Evolutionary conservation across 1,140 invertebrate genomes (phyloP).

Genomic region (Eriosoma lanigerum): DNA sequence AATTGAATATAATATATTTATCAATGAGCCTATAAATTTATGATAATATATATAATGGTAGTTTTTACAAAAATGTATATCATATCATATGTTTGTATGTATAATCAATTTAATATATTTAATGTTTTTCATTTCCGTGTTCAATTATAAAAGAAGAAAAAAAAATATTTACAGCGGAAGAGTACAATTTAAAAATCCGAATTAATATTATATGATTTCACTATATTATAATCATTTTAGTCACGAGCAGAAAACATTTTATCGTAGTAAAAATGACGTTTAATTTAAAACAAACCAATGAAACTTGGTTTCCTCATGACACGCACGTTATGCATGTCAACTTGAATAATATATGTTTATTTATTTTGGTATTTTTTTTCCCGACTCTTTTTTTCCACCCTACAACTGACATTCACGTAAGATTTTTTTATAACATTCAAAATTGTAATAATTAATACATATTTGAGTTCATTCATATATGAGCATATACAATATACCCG

Average conservation of each 20-base stretch:
- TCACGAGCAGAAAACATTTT: constrained; percentile 34
- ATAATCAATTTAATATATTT: too few relatives aligned
- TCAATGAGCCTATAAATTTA: neutral
- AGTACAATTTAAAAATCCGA: constrained; percentile 30
- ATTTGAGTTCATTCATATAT: neutral
- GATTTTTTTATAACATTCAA: neutral
- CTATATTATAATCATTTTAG: constrained; percentile 29
- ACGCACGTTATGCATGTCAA: constrained; percentile 1
- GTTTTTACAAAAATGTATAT: too few relatives aligned
- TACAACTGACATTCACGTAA: neutral
- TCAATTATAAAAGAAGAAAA: neutral
- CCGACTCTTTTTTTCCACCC: neutral
- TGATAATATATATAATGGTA: neutral
- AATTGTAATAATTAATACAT: neutral
- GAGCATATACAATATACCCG: too few relatives aligned
- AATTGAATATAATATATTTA: too few relatives aligned
- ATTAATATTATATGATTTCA: constrained; percentile 43
- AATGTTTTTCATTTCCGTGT: constrained; percentile 15
- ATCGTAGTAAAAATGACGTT: constrained; percentile 22
- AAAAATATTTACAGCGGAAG: neutral
- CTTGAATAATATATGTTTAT: constrained; percentile 6
- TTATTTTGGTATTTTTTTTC: neutral
- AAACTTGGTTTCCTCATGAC: constrained; percentile 30
- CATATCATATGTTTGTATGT: too few relatives aligned
- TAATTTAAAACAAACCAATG: constrained; percentile 36